Conservation (phyloP, 2,888 invertebrate species). For the Apodemia hepburni region DNA sequence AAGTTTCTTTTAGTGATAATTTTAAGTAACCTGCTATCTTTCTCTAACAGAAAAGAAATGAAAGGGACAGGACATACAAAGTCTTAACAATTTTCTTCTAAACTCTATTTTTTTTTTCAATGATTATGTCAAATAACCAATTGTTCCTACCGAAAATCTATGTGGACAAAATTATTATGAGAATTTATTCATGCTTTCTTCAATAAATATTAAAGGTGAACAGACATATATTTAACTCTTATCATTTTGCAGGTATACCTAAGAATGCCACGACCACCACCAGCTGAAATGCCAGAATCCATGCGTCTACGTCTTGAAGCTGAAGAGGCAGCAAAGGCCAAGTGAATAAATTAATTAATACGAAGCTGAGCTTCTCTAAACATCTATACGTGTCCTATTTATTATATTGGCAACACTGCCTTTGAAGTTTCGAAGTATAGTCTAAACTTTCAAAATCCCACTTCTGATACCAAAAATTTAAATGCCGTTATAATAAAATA, state of each 20-base stretch:
- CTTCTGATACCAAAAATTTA: neutral
- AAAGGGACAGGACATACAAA: too few relatives aligned
- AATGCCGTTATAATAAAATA: neutral
- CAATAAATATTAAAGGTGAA: neutral
- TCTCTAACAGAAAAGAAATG: too few relatives aligned
- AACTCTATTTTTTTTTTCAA: slow-evolving; percentile 28
- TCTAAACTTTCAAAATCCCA: neutral
- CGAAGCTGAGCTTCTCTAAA: slow-evolving; percentile 11
- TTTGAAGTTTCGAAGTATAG: neutral
- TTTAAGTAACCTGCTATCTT: too few relatives aligned
- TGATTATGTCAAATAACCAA: slow-evolving; percentile 58
- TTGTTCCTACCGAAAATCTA: slow-evolving; percentile 63
- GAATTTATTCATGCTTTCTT: slow-evolving; percentile 21
- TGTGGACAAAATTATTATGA: slow-evolving; percentile 55
- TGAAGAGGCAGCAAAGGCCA: slow-evolving; percentile 53
- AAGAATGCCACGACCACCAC: slow-evolving; percentile 96
- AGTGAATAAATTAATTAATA: slow-evolving; percentile 43
- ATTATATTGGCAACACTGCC: neutral
- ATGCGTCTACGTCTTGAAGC: slow-evolving; percentile 86
- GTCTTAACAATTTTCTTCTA: too few relatives aligned
- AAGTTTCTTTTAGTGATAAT: too few relatives aligned
- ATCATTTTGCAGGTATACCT: slow-evolving; percentile 77
- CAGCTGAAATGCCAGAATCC: slow-evolving; percentile 97
- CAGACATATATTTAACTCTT: neutral
- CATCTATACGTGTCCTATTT: neutral